Percentiles rank a stretch among this genome's conserved stretches.
Conservation (phyloP, 1,140 invertebrate species). For the Augochlora pura region DNA sequence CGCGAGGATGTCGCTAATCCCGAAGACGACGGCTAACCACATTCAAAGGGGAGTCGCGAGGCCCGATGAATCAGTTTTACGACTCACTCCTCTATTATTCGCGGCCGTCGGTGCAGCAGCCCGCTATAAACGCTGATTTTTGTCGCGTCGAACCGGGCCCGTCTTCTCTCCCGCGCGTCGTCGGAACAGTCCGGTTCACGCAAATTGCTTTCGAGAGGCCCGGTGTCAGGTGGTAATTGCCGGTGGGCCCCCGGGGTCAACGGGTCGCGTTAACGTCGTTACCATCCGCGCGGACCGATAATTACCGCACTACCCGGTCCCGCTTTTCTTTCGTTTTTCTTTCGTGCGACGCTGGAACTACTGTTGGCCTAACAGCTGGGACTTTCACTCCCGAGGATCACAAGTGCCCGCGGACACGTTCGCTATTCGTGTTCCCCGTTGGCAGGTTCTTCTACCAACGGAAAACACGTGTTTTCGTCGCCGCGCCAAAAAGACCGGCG, state of each 20-base stretch:
- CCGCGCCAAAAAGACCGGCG: not conserved
- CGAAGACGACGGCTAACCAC: slow-evolving; percentile 55
- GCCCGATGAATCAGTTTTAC: slow-evolving; percentile 62
- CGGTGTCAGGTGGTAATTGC: slow-evolving; percentile 62
- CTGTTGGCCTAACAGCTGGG: slow-evolving; percentile 54
- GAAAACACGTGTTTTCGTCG: slow-evolving; percentile 30
- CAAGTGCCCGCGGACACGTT: slow-evolving; percentile 39
- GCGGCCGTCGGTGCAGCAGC: slow-evolving; percentile 21
- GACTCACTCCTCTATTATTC: slow-evolving; percentile 48
- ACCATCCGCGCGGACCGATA: slow-evolving; percentile 40
- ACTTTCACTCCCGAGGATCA: slow-evolving; percentile 61
- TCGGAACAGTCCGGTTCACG: slow-evolving; percentile 49
- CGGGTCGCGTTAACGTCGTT: slow-evolving; percentile 57
- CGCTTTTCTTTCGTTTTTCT: slow-evolving; percentile 20
- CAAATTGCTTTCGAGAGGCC: slow-evolving; percentile 61
- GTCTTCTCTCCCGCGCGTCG: slow-evolving; percentile 26
- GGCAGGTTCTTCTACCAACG: not conserved
- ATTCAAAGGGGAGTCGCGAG: slow-evolving; percentile 44
- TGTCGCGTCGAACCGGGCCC: slow-evolving; percentile 1
- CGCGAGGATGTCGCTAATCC: slow-evolving; percentile 47
- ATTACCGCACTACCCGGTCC: slow-evolving; percentile 52
- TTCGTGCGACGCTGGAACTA: slow-evolving; percentile 33
- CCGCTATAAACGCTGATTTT: slow-evolving; percentile 48
- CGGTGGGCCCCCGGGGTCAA: slow-evolving; percentile 52
- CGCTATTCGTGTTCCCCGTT: slow-evolving; percentile 1